Evolutionary conservation across 53 echinoderm and acorn worm genomes (phyloP), one percentile per base, ranked within the genome.

Genomic region (Holothuria scabra): DNA sequence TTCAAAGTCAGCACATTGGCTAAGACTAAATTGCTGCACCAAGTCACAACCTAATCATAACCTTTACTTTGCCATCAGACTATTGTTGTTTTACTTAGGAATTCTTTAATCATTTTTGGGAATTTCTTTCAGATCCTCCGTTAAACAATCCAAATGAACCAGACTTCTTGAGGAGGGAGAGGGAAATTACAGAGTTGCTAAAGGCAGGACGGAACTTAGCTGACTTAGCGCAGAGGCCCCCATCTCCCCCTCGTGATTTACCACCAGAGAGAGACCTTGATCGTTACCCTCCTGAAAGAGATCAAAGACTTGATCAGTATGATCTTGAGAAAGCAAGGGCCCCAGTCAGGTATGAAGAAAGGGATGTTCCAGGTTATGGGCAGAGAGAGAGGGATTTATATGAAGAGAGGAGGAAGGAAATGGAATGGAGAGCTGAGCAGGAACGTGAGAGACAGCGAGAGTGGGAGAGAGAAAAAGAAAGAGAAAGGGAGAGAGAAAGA

Each of bases 201-300:
- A 55, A 55, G 23, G 57, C 83, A 49, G 30, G 66, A 2, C 14
- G 29, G 34, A 38, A 48, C 76, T 19, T 66, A 35, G 34, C 86
- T 62, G 30, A 48, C 63, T 49, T 64, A 82, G 83, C 83, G 7
- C 83, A 75, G 4, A 83, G 83, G n/a, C 84, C 88, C 18, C 66
- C 83, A 3, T 58, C 84, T 24, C 63, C 83, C 30, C 83, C 83
- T 52, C 83, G 86, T 8, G 48, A 76, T 22, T 52, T 74, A 55
- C 83, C 83, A 64, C 86, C 86, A 2, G 48, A 76, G 68, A 65
- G 66, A 22, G 64, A 66, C 65, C 34, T 82, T 18, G 75, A 74
- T 46, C 75, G 75, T 8, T 52, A 52, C 22, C 22, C 41, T 38
- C 14, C 48, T 19, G 57, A 79, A 23, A 56, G 22, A 20, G 59